Percentiles rank a stretch among this genome's conserved stretches.
These are phyloP conservation scores for Lasioglossum figueresi DNA, from an alignment of 2,888 invertebrate species.

Conservation along the genomic window DNA sequence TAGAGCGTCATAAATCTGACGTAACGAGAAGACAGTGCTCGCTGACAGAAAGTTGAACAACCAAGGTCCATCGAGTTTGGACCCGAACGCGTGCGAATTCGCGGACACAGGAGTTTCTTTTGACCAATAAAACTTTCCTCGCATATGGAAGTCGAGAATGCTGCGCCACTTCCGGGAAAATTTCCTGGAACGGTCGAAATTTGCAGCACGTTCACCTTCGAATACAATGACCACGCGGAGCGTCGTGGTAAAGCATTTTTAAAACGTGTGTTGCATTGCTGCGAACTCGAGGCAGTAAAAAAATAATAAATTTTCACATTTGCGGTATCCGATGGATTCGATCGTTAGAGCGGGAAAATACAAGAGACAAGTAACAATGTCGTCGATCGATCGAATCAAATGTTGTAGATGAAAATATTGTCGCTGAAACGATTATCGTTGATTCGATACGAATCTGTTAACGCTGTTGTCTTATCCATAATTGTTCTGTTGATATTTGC, in stretches of 20 bases:
- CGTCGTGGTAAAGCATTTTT: background rate
- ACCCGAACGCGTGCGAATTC: background rate
- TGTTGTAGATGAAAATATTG: too few relatives aligned
- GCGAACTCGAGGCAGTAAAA: background rate
- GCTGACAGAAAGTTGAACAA: slow-evolving; percentile 16
- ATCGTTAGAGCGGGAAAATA: background rate
- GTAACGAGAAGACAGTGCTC: background rate
- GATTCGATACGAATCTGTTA: too few relatives aligned
- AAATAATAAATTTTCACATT: background rate
- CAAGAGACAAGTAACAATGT: too few relatives aligned
- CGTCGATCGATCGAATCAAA: too few relatives aligned
- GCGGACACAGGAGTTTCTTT: slow-evolving; percentile 1
- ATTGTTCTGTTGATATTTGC: too few relatives aligned
- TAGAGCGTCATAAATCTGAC: slow-evolving; percentile 10
- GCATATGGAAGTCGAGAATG: background rate
- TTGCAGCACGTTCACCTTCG: background rate
- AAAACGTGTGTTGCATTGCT: background rate
- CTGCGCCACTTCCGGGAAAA: background rate
- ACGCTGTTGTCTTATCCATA: too few relatives aligned
- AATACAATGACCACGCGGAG: background rate
- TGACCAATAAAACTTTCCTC: slow-evolving; percentile 14
- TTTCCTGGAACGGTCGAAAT: background rate
- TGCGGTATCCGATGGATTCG: background rate
- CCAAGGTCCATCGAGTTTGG: slow-evolving; percentile 3
- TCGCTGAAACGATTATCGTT: too few relatives aligned